A percentile compares a stretch with the other conserved stretches of the same genome.
Conservation (phyloP, 1,140 invertebrate genomes). For the Berghia stephanieae region DNA sequence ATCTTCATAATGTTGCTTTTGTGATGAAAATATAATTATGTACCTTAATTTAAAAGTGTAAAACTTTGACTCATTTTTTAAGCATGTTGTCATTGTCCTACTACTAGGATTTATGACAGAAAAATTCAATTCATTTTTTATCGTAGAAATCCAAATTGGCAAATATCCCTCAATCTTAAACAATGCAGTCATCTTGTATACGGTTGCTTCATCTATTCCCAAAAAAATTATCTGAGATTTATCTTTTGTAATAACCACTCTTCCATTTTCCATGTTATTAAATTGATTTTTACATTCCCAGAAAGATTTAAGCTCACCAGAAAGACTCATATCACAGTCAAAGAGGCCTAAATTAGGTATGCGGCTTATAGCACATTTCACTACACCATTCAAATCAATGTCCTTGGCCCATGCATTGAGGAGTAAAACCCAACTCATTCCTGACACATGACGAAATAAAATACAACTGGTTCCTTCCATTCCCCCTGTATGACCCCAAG, state of each 20-base stretch:
- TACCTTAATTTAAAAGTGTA: background rate
- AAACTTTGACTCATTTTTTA: background rate
- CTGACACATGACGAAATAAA: constrained; percentile 46
- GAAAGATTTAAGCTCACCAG: too few relatives aligned
- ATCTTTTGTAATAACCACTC: constrained; percentile 36
- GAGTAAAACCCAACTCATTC: constrained; percentile 55
- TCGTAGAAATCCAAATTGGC: background rate
- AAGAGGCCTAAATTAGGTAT: constrained; percentile 32
- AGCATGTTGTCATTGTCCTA: background rate
- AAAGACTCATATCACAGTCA: background rate
- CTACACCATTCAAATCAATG: constrained; percentile 58
- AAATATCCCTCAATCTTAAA: constrained; percentile 31
- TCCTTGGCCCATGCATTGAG: constrained; percentile 58
- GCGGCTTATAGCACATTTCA: constrained; percentile 53
- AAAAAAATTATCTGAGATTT: constrained; percentile 39
- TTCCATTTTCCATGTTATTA: too few relatives aligned
- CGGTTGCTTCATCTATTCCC: constrained; percentile 23
- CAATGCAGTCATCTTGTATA: constrained; percentile 8
- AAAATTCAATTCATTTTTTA: background rate
- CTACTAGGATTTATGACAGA: background rate
- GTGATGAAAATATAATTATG: background rate
- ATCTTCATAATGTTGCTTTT: background rate
- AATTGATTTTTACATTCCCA: too few relatives aligned
- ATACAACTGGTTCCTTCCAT: constrained; percentile 61
- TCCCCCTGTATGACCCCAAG: constrained; percentile 60